A percentile compares a stretch with the other conserved stretches of the same genome.
These are phyloP conservation scores for Lagocephalus sceleratus DNA, from an alignment of 2,797 vertebrate genomes.

Conservation along the genomic window DNA sequence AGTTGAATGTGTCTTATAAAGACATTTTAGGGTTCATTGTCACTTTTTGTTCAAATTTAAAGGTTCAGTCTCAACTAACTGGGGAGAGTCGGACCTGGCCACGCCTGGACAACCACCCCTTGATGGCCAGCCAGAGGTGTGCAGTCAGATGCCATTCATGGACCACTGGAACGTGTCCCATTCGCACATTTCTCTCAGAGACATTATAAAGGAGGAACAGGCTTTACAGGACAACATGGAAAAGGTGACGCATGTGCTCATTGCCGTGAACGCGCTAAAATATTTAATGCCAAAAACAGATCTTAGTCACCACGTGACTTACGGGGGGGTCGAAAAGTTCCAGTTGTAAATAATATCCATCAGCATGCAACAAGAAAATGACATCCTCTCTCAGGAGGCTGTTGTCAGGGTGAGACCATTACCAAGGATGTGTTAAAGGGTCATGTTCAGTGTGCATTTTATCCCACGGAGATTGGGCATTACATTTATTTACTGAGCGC, in stretches of 20 bases:
- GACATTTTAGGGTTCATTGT: not conserved
- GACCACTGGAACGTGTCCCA: conserved; percentile 88
- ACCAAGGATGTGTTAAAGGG: not conserved
- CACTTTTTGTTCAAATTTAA: conserved; percentile 4
- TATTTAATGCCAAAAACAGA: too few species aligned
- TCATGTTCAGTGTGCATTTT: not conserved
- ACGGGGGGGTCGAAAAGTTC: not conserved
- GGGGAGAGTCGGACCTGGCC: conserved; percentile 44
- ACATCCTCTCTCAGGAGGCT: too few species aligned
- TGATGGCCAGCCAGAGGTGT: conserved; percentile 45
- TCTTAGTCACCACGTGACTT: not conserved
- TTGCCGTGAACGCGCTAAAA: not conserved
- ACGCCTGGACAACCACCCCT: conserved; percentile 13
- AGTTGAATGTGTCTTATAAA: not conserved
- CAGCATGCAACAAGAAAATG: not conserved
- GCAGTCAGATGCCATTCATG: conserved; percentile 76
- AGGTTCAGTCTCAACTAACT: conserved; percentile 52
- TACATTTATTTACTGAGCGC: too few species aligned
- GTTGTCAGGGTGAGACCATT: too few species aligned
- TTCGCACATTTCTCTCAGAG: conserved; percentile 85
- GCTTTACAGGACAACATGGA: conserved; percentile 84
- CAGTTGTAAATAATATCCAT: too few species aligned
- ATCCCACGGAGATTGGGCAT: too few species aligned
- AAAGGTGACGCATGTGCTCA: conserved; percentile 71
- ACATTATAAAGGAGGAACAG: conserved; percentile 95